A percentile compares a stretch with the other conserved stretches of the same genome.
phyloP scores from a whole-genome alignment of 2,888 invertebrate species.

The Clistopyga incitator region DNA sequence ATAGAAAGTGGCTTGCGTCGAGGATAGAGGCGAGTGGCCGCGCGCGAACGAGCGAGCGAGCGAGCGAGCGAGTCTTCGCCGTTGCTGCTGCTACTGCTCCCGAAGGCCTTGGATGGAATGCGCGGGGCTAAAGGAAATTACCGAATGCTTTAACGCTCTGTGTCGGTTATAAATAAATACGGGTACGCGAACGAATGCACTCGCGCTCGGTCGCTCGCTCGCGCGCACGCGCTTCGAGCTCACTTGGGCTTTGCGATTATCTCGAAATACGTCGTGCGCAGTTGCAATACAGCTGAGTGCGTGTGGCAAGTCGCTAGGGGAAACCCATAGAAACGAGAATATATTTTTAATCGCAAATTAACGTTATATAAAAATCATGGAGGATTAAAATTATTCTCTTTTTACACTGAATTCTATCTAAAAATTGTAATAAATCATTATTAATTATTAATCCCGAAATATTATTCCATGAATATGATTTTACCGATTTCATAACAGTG shows the following conservation, averaged over 20 bases:
- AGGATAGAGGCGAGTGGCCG: constrained; percentile 68
- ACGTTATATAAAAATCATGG: too few species aligned
- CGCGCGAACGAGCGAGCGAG: constrained; percentile 62
- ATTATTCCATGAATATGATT: too few species aligned
- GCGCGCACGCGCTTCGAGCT: constrained; percentile 31
- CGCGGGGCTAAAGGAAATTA: constrained; percentile 77
- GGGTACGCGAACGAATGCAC: constrained; percentile 37
- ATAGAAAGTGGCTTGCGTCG: constrained; percentile 75
- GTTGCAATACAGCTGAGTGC: constrained; percentile 12
- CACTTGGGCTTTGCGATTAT: constrained; percentile 41
- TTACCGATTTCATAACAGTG: too few species aligned
- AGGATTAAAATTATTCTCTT: too few species aligned
- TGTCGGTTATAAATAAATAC: constrained; percentile 65
- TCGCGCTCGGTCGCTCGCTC: constrained; percentile 38
- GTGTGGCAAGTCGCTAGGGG: not conserved
- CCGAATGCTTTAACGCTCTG: constrained; percentile 67
- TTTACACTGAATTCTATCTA: too few species aligned
- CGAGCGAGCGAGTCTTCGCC: constrained; percentile 21
- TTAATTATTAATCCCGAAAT: too few species aligned
- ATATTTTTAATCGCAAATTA: too few species aligned
- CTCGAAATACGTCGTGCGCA: constrained; percentile 45
- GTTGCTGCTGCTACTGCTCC: constrained; percentile 33
- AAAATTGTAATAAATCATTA: too few species aligned
- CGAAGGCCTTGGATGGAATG: constrained; percentile 80
- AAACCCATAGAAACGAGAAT: too few species aligned